Evolutionary conservation across 2,113 vertebrate species (phyloP).

Genomic region (Deroptyus accipitrinus): DNA sequence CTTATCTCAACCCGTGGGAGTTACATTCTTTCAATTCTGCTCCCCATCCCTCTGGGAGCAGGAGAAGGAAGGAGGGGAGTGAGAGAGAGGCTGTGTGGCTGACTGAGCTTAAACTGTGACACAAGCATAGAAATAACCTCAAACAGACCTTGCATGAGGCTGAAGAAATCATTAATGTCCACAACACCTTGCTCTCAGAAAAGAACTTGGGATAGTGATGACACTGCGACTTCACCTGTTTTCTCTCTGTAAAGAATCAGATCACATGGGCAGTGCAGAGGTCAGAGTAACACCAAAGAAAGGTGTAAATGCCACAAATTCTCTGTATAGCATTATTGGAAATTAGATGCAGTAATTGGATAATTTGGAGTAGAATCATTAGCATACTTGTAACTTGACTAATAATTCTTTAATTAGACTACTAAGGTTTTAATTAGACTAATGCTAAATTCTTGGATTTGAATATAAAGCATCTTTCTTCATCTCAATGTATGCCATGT

Average conservation of each 20-base stretch:
- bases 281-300: neutral
- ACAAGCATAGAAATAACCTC: neutral
- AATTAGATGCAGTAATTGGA: neutral
- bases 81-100: too few species aligned
- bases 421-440: neutral
- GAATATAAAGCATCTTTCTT: neutral
- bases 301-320: neutral
- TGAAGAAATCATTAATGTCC: neutral
- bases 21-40: too few species aligned
- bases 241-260: neutral
- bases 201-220: neutral
- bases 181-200: neutral
- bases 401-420: neutral
- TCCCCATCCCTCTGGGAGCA: too few species aligned
- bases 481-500: neutral
- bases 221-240: neutral
- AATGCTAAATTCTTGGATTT: neutral
- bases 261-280: neutral
- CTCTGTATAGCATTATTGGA: neutral
- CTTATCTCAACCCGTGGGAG: too few species aligned
- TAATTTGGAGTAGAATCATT: neutral
- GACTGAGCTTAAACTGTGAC: too few species aligned
- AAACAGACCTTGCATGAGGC: neutral
- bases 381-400: neutral
- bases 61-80: too few species aligned